These are phyloP conservation scores for Mastacembelus armatus DNA, from an alignment of 2,797 vertebrate species.

Conservation along the genomic window DNA sequence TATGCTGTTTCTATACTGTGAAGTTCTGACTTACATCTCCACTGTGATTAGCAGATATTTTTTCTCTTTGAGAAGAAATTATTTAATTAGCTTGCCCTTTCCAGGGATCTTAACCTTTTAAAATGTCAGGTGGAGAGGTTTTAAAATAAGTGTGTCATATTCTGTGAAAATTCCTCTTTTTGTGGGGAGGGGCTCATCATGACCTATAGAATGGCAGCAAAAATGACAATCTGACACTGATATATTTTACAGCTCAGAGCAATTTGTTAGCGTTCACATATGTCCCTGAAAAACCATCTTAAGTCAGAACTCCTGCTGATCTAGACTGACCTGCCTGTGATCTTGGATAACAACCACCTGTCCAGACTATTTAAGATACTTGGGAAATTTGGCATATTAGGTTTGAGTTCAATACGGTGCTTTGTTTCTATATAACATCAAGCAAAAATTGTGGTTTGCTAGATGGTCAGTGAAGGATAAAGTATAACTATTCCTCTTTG, in stretches of 20 bases:
- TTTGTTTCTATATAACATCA: conserved; percentile 41
- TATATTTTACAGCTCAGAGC: conserved; percentile 65
- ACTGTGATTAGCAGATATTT: conserved; percentile 65
- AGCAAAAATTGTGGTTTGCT: conserved; percentile 46
- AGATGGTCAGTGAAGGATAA: conserved; percentile 42
- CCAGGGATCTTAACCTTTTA: conserved; percentile 79
- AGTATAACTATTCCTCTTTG: conserved; percentile 49
- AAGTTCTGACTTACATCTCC: conserved; percentile 48
- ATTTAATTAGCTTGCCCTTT: conserved; percentile 83
- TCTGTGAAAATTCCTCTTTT: conserved; percentile 70
- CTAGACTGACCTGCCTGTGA: conserved; percentile 31
- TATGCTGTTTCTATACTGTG: conserved; percentile 9
- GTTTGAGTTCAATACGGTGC: conserved; percentile 12
- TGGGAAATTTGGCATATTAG: conserved; percentile 4
- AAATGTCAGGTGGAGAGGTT: conserved; percentile 81
- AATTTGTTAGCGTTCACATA: conserved; percentile 68
- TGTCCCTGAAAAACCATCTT: conserved; percentile 54
- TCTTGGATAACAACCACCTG: conserved; percentile 25
- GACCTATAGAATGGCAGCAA: conserved; percentile 69
- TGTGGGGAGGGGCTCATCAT: conserved; percentile 55
- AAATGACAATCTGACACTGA: conserved; percentile 73
- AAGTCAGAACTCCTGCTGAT: conserved; percentile 44
- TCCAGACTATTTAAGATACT: conserved; percentile 20
- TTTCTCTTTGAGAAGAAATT: conserved; percentile 69
- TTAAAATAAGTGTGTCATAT: conserved; percentile 74